phyloP scores from a whole-genome alignment of 2,888 invertebrate species.

The Dasypolia templi region DNA sequence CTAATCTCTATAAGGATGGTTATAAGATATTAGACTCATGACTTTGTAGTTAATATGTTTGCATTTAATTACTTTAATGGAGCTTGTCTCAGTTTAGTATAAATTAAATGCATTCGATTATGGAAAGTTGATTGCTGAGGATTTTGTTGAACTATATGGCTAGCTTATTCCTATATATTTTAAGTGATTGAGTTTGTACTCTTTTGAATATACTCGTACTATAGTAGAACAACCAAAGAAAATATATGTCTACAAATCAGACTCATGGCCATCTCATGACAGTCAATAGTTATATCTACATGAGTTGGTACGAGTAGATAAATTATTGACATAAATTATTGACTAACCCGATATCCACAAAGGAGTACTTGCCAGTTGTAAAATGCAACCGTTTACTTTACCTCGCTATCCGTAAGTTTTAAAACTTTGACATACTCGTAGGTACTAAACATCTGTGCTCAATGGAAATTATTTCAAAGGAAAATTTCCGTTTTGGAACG shows the following conservation, averaged over 20 bases:
- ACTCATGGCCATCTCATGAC: background rate
- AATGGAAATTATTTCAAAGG: slow-evolving; percentile 6
- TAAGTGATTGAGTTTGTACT: background rate
- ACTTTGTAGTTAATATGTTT: slow-evolving; percentile 34
- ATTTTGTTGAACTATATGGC: background rate
- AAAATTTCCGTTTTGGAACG: slow-evolving; percentile 35
- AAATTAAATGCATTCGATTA: slow-evolving; percentile 16
- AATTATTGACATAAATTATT: slow-evolving; percentile 28
- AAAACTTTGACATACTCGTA: background rate
- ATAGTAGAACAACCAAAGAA: background rate
- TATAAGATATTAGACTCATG: slow-evolving; percentile 46
- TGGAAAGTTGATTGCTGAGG: slow-evolving; percentile 7
- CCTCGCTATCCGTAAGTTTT: background rate
- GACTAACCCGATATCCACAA: slow-evolving; percentile 7
- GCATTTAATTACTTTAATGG: slow-evolving; percentile 26
- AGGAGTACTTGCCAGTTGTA: slow-evolving; percentile 27
- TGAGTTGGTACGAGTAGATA: slow-evolving; percentile 14
- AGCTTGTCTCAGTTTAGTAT: slow-evolving; percentile 18
- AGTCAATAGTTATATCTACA: background rate
- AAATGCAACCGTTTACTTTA: slow-evolving; percentile 9
- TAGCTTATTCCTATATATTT: background rate
- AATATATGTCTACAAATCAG: too few species aligned
- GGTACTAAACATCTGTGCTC: background rate
- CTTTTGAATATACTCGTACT: too few species aligned
- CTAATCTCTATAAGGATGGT: slow-evolving; percentile 52